Evolutionary conservation across 1,140 invertebrate genomes (phyloP).

Genomic region (Medauroidea extradentata): DNA sequence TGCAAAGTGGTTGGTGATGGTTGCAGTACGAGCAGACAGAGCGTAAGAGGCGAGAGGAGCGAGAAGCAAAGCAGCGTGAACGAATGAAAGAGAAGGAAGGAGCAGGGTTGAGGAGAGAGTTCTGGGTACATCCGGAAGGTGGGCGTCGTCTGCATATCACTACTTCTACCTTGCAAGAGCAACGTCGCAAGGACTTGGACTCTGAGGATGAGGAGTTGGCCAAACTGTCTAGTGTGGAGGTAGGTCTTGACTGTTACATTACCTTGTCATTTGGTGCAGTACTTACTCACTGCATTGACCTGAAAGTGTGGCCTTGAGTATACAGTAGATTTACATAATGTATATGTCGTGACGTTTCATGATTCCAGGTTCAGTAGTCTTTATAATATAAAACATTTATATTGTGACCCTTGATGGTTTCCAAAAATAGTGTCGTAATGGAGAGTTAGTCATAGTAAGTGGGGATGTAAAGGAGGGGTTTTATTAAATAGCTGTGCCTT

Average conservation of each 20-base stretch:
- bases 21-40: conserved; percentile 74
- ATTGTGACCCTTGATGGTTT: too few species aligned
- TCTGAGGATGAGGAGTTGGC: conserved; percentile 63
- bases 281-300: not conserved
- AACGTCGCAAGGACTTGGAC: conserved; percentile 34
- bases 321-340: too few species aligned
- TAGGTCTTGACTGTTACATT: conserved; percentile 41
- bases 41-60: conserved; percentile 63
- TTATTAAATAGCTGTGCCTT: too few species aligned
- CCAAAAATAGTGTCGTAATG: too few species aligned
- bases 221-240: conserved; percentile 67
- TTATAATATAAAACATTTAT: too few species aligned
- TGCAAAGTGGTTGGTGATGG: conserved; percentile 17
- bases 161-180: conserved; percentile 45
- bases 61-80: conserved; percentile 51
- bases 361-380: too few species aligned
- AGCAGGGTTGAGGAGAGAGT: conserved; percentile 58
- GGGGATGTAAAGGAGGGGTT: too few species aligned
- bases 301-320: too few species aligned
- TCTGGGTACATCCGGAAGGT: conserved; percentile 77
- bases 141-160: conserved; percentile 58
- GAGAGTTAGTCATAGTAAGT: too few species aligned
- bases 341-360: too few species aligned
- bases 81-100: conserved; percentile 56
- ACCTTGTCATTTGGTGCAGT: not conserved